These are phyloP conservation scores for Salvelinus fontinalis DNA, from an alignment of 2,113 vertebrate species.

Conservation along the genomic window DNA sequence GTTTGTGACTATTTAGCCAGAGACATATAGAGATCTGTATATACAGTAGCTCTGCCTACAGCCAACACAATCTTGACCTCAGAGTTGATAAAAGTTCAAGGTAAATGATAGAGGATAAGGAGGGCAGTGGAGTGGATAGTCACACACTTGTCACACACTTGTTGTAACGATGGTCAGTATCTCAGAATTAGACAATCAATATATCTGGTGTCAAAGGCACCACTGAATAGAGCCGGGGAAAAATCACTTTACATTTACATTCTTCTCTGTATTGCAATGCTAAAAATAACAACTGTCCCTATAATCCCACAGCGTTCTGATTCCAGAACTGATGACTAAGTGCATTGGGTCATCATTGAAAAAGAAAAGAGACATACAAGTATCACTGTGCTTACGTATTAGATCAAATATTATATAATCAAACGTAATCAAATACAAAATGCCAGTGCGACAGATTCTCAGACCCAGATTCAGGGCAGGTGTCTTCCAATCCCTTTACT, in stretches of 20 bases:
- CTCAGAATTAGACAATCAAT: background rate
- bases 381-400: background rate
- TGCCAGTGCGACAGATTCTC: too few relatives aligned
- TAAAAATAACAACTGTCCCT: background rate
- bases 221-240: too few relatives aligned
- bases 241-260: background rate
- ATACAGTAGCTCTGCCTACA: too few relatives aligned
- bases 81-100: background rate
- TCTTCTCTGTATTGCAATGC: background rate
- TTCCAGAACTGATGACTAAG: background rate
- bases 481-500: too few relatives aligned
- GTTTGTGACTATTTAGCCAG: too few relatives aligned
- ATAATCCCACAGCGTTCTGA: background rate
- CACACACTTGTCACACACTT: background rate
- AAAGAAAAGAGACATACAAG: background rate
- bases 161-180: background rate
- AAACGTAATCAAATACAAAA: background rate
- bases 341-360: background rate
- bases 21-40: too few relatives aligned
- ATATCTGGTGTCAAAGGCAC: too few relatives aligned
- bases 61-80: slow-evolving; percentile 33
- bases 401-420: background rate
- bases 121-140: background rate
- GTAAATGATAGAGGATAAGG: background rate
- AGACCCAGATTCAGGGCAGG: too few relatives aligned